A percentile compares a stretch with the other conserved stretches of the same genome.
Conservation (phyloP, 2,888 invertebrate species). For the Eulithis testata region DNA sequence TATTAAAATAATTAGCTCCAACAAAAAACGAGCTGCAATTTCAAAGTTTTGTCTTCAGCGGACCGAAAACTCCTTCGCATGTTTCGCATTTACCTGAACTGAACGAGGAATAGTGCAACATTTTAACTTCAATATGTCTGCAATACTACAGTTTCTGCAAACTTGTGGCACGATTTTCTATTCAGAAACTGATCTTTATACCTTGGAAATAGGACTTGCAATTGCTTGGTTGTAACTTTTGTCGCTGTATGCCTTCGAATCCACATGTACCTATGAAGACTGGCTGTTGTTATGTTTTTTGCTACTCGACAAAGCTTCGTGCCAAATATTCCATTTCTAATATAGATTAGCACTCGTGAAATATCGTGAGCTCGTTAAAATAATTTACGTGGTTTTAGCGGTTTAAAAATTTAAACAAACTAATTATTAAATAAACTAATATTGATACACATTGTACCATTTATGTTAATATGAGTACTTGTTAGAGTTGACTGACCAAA, state of each 20-base stretch:
- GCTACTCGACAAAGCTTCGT: conserved; percentile 18
- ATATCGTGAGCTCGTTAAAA: background rate
- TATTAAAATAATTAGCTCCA: background rate
- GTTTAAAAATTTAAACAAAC: no score
- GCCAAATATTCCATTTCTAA: conserved; percentile 26
- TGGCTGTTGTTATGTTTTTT: conserved; percentile 22
- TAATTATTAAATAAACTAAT: no score
- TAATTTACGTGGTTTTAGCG: no score
- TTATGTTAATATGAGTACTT: no score
- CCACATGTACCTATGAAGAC: conserved; percentile 1
- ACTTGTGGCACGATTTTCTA: background rate
- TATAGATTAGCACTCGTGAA: conserved; percentile 21
- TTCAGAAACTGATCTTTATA: background rate
- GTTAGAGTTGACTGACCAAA: no score
- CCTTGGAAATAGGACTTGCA: background rate
- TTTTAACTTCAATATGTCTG: conserved; percentile 8
- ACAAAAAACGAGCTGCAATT: background rate
- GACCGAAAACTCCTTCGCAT: background rate
- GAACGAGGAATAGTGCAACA: background rate
- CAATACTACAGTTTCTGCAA: conserved; percentile 13
- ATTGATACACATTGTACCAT: no score
- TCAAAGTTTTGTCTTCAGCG: background rate
- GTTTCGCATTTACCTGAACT: conserved; percentile 3
- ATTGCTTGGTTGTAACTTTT: background rate
- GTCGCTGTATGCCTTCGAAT: background rate